Evolutionary conservation across 2,888 invertebrate genomes (phyloP).

Genomic region (Chesias legatella): DNA sequence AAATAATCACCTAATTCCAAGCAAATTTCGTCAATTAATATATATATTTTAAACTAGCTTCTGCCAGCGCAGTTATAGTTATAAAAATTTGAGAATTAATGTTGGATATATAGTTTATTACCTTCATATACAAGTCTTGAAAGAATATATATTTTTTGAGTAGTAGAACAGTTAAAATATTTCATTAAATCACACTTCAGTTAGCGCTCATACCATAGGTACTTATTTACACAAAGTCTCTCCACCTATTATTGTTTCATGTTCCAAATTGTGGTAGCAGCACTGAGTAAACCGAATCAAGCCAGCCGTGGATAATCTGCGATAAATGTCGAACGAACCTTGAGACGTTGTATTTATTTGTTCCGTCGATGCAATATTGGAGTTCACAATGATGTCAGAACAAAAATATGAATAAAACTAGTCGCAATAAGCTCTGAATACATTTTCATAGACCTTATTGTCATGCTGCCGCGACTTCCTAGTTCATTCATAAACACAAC

Average conservation of each 20-base stretch:
- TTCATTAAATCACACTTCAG: too few relatives aligned
- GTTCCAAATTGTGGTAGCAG: constrained; percentile 22
- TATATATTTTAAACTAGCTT: too few relatives aligned
- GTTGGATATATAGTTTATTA: too few relatives aligned
- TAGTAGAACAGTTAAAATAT: too few relatives aligned
- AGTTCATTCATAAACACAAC: constrained; percentile 5
- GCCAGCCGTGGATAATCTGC: constrained; percentile 55
- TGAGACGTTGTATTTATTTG: constrained; percentile 42
- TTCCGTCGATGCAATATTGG: constrained; percentile 31
- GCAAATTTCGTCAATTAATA: too few relatives aligned
- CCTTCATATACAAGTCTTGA: too few relatives aligned
- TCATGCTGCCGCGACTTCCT: constrained; percentile 10
- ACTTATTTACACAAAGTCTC: constrained; percentile 45
- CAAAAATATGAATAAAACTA: constrained; percentile 22
- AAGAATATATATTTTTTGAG: too few relatives aligned
- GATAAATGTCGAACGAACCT: constrained; percentile 54
- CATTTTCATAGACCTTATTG: constrained; percentile 13
- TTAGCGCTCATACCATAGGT: too few relatives aligned
- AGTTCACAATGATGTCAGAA: constrained; percentile 29
- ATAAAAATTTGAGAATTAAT: too few relatives aligned
- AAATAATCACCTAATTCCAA: too few relatives aligned
- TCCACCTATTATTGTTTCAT: constrained; percentile 44
- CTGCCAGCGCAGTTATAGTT: too few relatives aligned
- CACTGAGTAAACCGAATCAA: constrained; percentile 46
- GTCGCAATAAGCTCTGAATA: constrained; percentile 13